Evolutionary conservation across 92 coral and sea anemone species (phyloP).

Genomic region (Parazoanthus atlanticus): DNA sequence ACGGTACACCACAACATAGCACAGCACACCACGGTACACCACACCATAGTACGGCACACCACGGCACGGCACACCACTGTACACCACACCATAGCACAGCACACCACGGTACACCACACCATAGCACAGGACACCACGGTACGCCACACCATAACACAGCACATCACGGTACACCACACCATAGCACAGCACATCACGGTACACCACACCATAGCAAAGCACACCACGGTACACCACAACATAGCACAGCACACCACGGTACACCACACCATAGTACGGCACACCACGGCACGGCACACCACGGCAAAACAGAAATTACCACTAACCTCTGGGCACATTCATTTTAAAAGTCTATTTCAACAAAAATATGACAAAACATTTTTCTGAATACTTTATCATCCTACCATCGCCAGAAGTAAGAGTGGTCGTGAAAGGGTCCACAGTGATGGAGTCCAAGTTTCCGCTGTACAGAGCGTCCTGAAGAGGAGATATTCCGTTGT

Average conservation of each 20-base stretch:
- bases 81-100: background rate
- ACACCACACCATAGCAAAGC: background rate
- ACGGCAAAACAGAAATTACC: background rate
- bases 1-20: too few relatives aligned
- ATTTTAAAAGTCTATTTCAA: background rate
- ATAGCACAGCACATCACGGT: background rate
- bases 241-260: background rate
- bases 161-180: background rate
- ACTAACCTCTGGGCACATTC: background rate
- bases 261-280: background rate
- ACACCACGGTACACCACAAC: background rate
- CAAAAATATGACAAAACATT: background rate
- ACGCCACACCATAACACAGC: background rate
- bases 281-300: background rate
- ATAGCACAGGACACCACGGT: too few relatives aligned
- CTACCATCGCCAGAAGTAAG: constrained; percentile 26
- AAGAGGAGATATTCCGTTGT: constrained; percentile 13
- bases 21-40: too few relatives aligned
- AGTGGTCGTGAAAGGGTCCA: constrained; percentile 6
- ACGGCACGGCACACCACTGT: too few relatives aligned
- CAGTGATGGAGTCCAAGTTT: background rate
- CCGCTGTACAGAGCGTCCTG: constrained; percentile 18
- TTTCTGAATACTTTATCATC: too few relatives aligned
- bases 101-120: background rate
- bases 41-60: too few relatives aligned